phyloP scores from a whole-genome alignment of 2,113 vertebrate genomes.

The Dinomys branickii region DNA sequence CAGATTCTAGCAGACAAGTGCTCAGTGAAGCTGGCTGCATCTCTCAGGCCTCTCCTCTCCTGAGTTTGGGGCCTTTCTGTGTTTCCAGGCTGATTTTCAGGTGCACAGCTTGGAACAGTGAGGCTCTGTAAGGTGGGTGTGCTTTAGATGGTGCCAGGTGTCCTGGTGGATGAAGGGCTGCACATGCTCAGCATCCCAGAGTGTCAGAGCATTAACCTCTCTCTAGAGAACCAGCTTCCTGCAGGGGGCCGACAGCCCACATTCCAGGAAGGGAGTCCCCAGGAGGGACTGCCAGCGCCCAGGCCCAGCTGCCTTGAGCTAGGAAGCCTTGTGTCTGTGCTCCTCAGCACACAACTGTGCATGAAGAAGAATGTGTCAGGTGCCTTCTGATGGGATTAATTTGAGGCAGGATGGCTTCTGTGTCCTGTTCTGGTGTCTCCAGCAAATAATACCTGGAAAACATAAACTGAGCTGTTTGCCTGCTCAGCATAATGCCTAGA shows the following conservation, averaged over 20 bases:
- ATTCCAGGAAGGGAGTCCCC: fast-evolving
- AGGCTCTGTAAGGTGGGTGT: fast-evolving
- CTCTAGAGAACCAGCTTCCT: fast-evolving
- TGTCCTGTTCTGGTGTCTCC: fast-evolving
- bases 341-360: neutral
- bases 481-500: neutral
- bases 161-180: fast-evolving
- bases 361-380: no score
- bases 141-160: fast-evolving
- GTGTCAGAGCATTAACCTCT: fast-evolving
- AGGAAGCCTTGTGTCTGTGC: fast-evolving
- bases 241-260: fast-evolving
- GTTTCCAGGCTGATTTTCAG: neutral
- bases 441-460: neutral
- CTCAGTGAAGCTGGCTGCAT: neutral
- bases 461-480: neutral
- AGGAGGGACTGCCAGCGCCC: neutral
- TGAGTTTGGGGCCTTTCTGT: no score
- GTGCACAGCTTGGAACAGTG: fast-evolving
- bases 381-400: fast-evolving
- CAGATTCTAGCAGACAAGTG: neutral
- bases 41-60: neutral
- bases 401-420: fast-evolving
- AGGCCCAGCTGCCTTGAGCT: neutral
- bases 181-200: neutral